phyloP scores from a whole-genome alignment of 2,797 vertebrate species.

The Rachycentron canadum region DNA sequence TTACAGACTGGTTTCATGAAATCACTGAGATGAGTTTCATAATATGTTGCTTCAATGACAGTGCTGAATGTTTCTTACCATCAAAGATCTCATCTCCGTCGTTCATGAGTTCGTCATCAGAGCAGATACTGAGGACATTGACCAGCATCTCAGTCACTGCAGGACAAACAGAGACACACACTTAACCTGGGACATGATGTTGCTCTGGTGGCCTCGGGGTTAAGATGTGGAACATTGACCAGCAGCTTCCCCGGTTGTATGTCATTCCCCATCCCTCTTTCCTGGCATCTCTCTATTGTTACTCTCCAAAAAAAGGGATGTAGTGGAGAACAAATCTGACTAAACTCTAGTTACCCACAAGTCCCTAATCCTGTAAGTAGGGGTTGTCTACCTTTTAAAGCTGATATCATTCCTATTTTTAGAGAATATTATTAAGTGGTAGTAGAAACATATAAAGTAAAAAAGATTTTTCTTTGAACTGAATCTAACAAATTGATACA shows the following conservation, averaged over 20 bases:
- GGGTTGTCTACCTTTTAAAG: slow-evolving; percentile 43
- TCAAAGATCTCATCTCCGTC: slow-evolving; percentile 96
- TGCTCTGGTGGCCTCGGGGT: background rate
- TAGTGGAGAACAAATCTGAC: slow-evolving; percentile 29
- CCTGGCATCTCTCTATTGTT: slow-evolving; percentile 18
- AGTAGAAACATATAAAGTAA: slow-evolving; percentile 11
- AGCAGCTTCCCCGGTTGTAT: background rate
- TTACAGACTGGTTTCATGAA: background rate
- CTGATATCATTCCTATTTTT: slow-evolving; percentile 46
- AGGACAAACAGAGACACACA: slow-evolving; percentile 28
- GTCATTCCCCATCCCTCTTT: background rate
- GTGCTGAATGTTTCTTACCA: slow-evolving; percentile 83
- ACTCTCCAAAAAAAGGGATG: background rate
- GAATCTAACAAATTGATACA: background rate
- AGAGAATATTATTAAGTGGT: slow-evolving; percentile 32
- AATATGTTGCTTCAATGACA: background rate
- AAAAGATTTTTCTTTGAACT: slow-evolving; percentile 16
- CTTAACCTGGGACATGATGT: background rate
- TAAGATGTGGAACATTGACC: background rate
- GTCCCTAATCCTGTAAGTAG: slow-evolving; percentile 46
- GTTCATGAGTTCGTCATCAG: slow-evolving; percentile 95
- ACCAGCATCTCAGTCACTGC: slow-evolving; percentile 99
- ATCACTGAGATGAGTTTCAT: background rate
- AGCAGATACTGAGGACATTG: slow-evolving; percentile 98
- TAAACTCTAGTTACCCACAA: slow-evolving; percentile 36